Percentiles rank a stretch among this genome's conserved stretches.
phyloP scores from a whole-genome alignment of 1,140 invertebrate genomes.

The Tachypleus tridentatus region DNA sequence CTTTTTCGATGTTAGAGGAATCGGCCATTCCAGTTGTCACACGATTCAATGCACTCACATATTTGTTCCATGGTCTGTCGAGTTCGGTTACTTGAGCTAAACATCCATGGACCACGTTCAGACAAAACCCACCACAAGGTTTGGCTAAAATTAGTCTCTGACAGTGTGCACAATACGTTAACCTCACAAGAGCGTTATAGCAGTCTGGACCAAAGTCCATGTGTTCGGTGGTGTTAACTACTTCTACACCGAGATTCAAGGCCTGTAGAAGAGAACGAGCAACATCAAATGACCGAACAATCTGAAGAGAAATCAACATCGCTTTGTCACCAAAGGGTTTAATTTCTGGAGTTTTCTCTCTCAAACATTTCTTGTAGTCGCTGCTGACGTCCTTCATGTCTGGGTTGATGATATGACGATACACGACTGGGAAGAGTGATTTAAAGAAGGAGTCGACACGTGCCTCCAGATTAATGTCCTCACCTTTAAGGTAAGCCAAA shows the following conservation, averaged over 20 bases:
- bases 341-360: constrained; percentile 54
- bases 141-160: constrained; percentile 48
- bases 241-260: constrained; percentile 46
- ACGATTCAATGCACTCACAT: constrained; percentile 60
- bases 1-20: constrained; percentile 55
- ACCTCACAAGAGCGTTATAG: constrained; percentile 53
- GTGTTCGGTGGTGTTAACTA: constrained; percentile 55
- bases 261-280: constrained; percentile 50
- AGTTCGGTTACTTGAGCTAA: constrained; percentile 50
- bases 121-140: constrained; percentile 70
- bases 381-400: constrained; percentile 45
- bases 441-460: constrained; percentile 62
- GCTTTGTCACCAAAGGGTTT: constrained; percentile 70
- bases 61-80: constrained; percentile 68
- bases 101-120: constrained; percentile 61
- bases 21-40: constrained; percentile 53
- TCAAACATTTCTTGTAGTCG: constrained; percentile 61
- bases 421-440: constrained; percentile 73
- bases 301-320: constrained; percentile 48
- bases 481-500: constrained; percentile 44
- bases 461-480: constrained; percentile 41
- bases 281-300: constrained; percentile 58
- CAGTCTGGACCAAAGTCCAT: constrained; percentile 47
- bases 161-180: constrained; percentile 69
- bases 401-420: constrained; percentile 50